Base-by-base conservation (phyloP, 2,888 invertebrate species). In the Aporophyla lueneburgensis region DNA sequence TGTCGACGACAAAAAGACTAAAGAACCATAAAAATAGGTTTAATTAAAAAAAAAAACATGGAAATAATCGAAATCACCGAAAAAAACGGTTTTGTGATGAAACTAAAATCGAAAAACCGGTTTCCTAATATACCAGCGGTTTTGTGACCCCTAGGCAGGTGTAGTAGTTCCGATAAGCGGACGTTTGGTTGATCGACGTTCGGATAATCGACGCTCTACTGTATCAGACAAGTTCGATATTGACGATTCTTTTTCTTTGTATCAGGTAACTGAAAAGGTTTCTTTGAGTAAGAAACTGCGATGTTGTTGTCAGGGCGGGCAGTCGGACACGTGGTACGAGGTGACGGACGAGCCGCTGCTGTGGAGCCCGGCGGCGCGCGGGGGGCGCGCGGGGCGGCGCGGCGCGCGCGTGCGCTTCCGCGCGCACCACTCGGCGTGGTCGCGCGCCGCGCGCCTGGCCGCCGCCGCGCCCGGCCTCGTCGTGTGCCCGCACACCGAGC, bases 401-500 rank as follows among this genome's bases (percentile, higher is more conserved):
- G 91, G 76, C 43, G 87, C 83, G 71, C 89, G 89, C 51, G 90
- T 90, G 54, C 91, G 93, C 0, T 76, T 92, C 86, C 91, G 91
- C 65, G 93, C 91, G 89, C 93, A 88, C 89, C 91, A 88, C 79
- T 93, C 90, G 53, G 93, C 89, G 5, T 92, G 93, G 93, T 92
- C 92, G 19, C 91, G 92, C 97, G 71, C 97, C 94, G 97, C 88
- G 90, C 97, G 84, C 93, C 98, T 98, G 87, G 97, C 98, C 14
- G 97, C 98, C 67, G 98, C 98, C 67, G 98, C 98, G 76, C 98
- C 98, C 79, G 98, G 98, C 7, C 97, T 98, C 66, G 97, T 98
- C 14, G 97, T 98, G 49, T 98, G 97, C 87, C 97, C 97, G 85
- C 98, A 98, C 92, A 97, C 97, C 27, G 98, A 98, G 93, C 93